Evolutionary conservation across 2,113 vertebrate species (phyloP).

Genomic region (Neotoma lepida): DNA sequence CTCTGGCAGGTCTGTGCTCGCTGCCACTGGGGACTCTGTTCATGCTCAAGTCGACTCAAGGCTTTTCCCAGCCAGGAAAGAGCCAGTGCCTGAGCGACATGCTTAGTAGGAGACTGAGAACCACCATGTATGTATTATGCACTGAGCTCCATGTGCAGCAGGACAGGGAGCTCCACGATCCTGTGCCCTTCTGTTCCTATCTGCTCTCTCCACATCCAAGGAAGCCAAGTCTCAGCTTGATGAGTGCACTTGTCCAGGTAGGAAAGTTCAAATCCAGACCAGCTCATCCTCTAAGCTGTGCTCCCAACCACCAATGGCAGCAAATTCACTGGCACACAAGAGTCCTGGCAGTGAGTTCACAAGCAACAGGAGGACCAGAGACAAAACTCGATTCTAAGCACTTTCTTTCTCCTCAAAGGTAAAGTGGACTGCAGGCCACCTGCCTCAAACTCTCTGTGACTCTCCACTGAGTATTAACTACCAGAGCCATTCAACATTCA

Average conservation of each 20-base stretch:
- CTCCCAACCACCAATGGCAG: neutral
- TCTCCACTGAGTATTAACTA: fast-evolving
- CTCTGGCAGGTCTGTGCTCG: neutral
- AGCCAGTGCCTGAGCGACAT: fast-evolving
- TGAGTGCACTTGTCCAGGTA: neutral
- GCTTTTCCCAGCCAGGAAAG: neutral
- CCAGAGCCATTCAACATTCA: neutral
- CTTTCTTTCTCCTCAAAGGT: too few species aligned
- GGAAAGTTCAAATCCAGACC: neutral
- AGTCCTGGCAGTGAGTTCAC: too few species aligned
- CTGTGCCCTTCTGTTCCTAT: fast-evolving
- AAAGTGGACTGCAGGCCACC: fast-evolving
- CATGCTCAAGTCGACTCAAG: neutral
- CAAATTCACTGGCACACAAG: fast-evolving
- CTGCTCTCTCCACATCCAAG: neutral
- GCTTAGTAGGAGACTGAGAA: fast-evolving
- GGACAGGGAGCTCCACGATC: fast-evolving
- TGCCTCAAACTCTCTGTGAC: fast-evolving
- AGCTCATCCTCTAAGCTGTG: neutral
- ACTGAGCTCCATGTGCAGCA: neutral
- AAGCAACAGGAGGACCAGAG: fast-evolving
- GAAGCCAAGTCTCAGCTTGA: neutral
- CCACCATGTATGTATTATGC: fast-evolving
- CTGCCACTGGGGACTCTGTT: neutral
- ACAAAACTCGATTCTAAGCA: neutral